A percentile compares a stretch with the other conserved stretches of the same genome.
Evolutionary conservation across 2,888 invertebrate genomes (phyloP).

Genomic region (Tenthredo notha): DNA sequence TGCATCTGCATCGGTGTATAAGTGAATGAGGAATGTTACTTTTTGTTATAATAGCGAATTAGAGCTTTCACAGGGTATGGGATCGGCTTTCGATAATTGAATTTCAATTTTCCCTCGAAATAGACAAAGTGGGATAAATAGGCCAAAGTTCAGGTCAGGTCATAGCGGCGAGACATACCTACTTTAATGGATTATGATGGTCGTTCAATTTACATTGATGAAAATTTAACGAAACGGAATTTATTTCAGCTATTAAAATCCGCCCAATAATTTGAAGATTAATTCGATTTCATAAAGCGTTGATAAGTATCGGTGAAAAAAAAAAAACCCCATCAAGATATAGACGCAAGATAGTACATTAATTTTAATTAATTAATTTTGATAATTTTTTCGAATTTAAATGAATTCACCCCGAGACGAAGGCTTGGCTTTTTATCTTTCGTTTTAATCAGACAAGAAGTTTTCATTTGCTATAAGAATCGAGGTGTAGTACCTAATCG

Average conservation of each 20-base stretch:
- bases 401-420: not conserved
- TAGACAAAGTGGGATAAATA: not conserved
- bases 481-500: not conserved
- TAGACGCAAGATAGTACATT: not conserved
- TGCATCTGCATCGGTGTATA: not conserved
- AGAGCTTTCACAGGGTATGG: not conserved
- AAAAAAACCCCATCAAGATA: no score
- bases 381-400: not conserved
- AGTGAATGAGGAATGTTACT: not conserved
- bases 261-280: not conserved
- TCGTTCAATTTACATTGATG: not conserved
- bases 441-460: not conserved
- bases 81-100: constrained; percentile 19
- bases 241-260: not conserved
- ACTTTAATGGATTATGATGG: not conserved
- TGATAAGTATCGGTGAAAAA: no score
- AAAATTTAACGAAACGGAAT: not conserved
- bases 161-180: constrained; percentile 15
- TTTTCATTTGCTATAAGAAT: not conserved
- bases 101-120: not conserved
- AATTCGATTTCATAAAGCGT: not conserved
- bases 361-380: not conserved
- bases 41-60: no score
- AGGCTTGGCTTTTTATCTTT: not conserved
- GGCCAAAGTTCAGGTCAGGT: not conserved